Conservation (phyloP, 2,888 invertebrate species). For the Tetanocera ferruginea region DNA sequence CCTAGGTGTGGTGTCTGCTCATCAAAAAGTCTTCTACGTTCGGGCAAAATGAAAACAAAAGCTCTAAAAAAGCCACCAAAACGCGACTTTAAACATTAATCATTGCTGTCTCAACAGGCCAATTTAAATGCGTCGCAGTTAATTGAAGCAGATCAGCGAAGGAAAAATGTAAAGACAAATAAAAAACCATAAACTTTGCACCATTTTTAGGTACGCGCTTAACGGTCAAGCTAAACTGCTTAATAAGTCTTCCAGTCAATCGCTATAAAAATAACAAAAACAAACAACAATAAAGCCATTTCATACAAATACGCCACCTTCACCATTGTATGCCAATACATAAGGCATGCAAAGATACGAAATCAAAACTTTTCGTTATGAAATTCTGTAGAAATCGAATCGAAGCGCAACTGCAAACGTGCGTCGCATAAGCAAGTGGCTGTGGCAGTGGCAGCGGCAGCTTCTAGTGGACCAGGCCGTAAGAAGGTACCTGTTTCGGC, state of each 20-base stretch:
- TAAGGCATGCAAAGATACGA: not conserved
- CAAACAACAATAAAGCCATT: conserved; percentile 5
- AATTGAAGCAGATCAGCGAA: not conserved
- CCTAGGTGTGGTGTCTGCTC: not conserved
- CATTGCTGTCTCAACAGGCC: conserved; percentile 7
- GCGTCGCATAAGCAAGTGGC: not conserved
- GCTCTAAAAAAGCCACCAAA: not conserved
- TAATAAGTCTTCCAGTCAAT: not conserved
- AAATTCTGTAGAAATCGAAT: conserved; percentile 35
- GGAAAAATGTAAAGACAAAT: not conserved
- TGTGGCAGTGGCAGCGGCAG: not conserved
- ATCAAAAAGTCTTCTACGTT: not conserved
- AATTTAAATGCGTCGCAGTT: conserved; percentile 27
- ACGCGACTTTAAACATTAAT: conserved; percentile 10
- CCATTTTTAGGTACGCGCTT: not conserved
- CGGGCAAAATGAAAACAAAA: conserved; percentile 2
- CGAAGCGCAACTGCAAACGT: not conserved
- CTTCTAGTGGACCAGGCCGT: conserved; percentile 20
- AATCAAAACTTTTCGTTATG: conserved; percentile 25
- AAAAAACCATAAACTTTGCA: not conserved
- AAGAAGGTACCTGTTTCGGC: not conserved
- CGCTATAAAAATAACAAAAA: not conserved
- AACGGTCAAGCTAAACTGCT: not conserved
- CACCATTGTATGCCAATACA: not conserved
- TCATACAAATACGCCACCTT: conserved; percentile 10